Percentiles rank a stretch among this genome's conserved stretches.
Evolutionary conservation across 2,797 vertebrate species (phyloP).

Genomic region (Streptopelia turtur): DNA sequence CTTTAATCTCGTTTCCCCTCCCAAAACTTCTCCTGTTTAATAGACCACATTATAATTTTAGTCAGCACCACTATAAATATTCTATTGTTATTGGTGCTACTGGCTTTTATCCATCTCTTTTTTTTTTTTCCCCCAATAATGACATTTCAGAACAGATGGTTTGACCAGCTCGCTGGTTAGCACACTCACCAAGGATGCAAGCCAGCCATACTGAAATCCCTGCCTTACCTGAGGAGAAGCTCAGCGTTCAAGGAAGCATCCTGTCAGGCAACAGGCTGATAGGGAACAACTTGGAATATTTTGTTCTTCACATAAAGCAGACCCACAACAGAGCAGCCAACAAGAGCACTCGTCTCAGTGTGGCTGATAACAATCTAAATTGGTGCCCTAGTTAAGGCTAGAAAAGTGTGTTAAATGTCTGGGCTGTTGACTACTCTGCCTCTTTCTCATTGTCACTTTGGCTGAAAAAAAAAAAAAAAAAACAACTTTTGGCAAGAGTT

Average conservation of each 20-base stretch:
- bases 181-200: background rate
- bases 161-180: background rate
- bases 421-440: background rate
- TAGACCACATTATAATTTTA: background rate
- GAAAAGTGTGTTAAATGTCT: background rate
- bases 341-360: background rate
- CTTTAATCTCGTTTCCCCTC: background rate
- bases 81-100: background rate
- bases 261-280: background rate
- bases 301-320: background rate
- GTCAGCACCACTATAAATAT: background rate
- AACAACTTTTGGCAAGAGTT: background rate
- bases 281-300: background rate
- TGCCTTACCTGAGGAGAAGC: background rate
- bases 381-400: background rate
- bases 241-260: background rate
- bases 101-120: background rate
- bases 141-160: background rate
- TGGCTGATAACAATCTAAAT: background rate
- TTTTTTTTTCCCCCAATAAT: background rate
- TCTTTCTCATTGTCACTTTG: background rate
- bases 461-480: background rate
- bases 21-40: conserved; percentile 15
- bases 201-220: background rate
- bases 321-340: background rate